phyloP scores from a whole-genome alignment of 2,888 invertebrate species.

The Selenia dentaria region DNA sequence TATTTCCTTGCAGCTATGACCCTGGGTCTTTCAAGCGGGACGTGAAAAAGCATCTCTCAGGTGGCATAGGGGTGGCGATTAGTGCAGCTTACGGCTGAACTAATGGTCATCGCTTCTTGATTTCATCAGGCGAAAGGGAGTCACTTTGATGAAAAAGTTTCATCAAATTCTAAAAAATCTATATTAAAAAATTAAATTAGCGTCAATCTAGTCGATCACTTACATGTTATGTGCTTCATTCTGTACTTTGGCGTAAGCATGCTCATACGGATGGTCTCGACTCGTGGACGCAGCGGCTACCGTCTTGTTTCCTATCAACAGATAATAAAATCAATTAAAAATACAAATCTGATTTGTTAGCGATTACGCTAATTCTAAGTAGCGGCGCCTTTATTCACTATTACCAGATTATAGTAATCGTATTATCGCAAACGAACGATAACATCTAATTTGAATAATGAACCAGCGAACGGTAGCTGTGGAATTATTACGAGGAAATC shows the following conservation, averaged over 20 bases:
- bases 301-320: slow-evolving; percentile 57
- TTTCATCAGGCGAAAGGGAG: too few relatives aligned
- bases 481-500: slow-evolving; percentile 13
- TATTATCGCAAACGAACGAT: slow-evolving; percentile 36
- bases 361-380: slow-evolving; percentile 39
- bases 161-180: too few relatives aligned
- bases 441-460: slow-evolving; percentile 33
- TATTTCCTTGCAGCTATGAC: too few relatives aligned
- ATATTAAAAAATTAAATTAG: too few relatives aligned
- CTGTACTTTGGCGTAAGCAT: slow-evolving; percentile 90
- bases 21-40: too few relatives aligned
- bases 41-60: too few relatives aligned
- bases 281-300: slow-evolving; percentile 62
- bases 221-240: slow-evolving; percentile 75
- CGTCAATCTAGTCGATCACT: too few relatives aligned
- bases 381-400: slow-evolving; percentile 37
- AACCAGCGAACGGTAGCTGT: slow-evolving; percentile 34
- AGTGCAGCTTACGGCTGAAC: too few relatives aligned
- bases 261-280: slow-evolving; percentile 88
- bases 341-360: slow-evolving; percentile 21
- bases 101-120: too few relatives aligned
- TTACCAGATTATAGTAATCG: slow-evolving; percentile 24
- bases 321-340: slow-evolving; percentile 19
- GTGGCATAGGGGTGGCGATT: too few relatives aligned
- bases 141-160: too few relatives aligned